Evolutionary conservation across 2,888 invertebrate genomes (phyloP).

Genomic region (Chymomyza amoena): DNA sequence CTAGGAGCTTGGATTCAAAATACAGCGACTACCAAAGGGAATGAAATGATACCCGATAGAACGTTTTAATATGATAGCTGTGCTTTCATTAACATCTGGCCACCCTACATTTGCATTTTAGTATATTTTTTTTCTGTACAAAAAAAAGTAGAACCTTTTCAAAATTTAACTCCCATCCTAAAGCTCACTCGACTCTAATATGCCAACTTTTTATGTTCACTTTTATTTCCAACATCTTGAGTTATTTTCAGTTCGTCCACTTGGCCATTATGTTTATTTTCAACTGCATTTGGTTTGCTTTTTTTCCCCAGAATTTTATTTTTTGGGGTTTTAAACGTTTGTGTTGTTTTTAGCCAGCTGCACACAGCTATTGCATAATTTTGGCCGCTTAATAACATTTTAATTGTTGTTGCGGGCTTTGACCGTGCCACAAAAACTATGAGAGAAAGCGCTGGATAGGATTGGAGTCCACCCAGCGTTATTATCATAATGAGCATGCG

Average conservation of each 20-base stretch:
- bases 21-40: too few relatives aligned
- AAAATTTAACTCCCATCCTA: too few relatives aligned
- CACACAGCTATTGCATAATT: conserved; percentile 56
- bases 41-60: too few relatives aligned
- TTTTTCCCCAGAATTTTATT: neutral
- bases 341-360: conserved; percentile 23
- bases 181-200: too few relatives aligned
- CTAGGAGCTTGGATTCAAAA: too few relatives aligned
- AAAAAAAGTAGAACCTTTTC: too few relatives aligned
- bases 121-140: too few relatives aligned
- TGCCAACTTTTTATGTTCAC: conserved; percentile 4
- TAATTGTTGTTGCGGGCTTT: conserved; percentile 71
- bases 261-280: conserved; percentile 18
- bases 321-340: neutral
- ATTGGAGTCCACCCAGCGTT: conserved; percentile 24
- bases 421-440: conserved; percentile 35
- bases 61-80: too few relatives aligned
- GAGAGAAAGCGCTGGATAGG: neutral
- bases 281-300: neutral
- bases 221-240: neutral
- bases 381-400: conserved; percentile 68
- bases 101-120: too few relatives aligned
- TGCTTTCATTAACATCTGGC: too few relatives aligned
- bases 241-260: neutral
- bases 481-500: conserved; percentile 68